Base-by-base conservation (phyloP, 2,113 vertebrate genomes). In the Megaptera novaeangliae region DNA sequence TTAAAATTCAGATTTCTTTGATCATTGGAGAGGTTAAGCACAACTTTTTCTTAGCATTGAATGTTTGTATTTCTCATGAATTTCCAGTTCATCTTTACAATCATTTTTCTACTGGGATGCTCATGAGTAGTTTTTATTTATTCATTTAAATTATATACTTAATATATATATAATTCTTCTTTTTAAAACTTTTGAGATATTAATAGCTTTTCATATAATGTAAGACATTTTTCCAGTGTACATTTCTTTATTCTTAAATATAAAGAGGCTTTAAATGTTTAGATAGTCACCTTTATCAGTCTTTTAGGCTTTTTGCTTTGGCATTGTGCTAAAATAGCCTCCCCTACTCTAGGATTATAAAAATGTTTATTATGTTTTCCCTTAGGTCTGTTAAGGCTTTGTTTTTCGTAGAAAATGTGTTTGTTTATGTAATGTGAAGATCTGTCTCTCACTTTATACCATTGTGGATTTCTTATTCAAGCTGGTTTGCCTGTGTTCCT, bases 261-360 rank as follows among this genome's bases (percentile, higher is more conserved):
- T 68, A 61, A 94, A 44, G 66, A 77, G 41, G 5, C 23, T 59
- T 78, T 92, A 46, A 52, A 39, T 78, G 49, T 89, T 86, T 82
- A 66, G 20, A 17, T 78, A 52, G 46, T 92, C 36, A 44, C 7
- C 20, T 88, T 88, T 81, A 59, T 87, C 9, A 57, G 1, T 78
- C 52, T 88, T 78, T 85, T 63, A 39, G 69, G 29, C 44, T 39
- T 83, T 95, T 91, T 85, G 74, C 49, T 97, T 92, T 82, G 69
- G 14, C 31, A 49, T 82, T 86, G 46, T 44, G 66, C n/a, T 90
- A 83, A 94, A 77, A 66, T 87, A 94, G 27, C n/a, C 39, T 21
- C 18, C 21, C 8, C 41, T 13, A 59, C 29, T 78, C 41, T 94
- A 87, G 68, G 52, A 80, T 69, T 64, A 63, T 68, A n/a, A 77